Percentiles rank a stretch among this genome's conserved stretches.
phyloP scores from a whole-genome alignment of 2,888 invertebrate species.

The Candidula unifasciata region DNA sequence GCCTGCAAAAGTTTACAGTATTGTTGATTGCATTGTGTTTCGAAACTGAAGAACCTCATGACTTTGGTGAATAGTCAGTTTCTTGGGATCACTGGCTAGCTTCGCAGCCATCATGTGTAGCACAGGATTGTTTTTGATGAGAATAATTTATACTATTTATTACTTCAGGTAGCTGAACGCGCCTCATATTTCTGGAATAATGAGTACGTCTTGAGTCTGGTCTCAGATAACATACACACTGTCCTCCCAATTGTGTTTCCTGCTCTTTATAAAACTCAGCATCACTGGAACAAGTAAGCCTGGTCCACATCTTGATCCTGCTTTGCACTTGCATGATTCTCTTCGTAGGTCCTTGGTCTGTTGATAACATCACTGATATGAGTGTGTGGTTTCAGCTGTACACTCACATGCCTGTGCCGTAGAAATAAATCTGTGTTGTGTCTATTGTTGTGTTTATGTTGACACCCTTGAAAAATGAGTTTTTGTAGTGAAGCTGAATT shows the following conservation, averaged over 20 bases:
- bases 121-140: not conserved
- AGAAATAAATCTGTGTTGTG: not conserved
- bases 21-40: too few species aligned
- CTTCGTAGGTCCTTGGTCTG: not conserved
- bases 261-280: constrained; percentile 97
- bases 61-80: too few species aligned
- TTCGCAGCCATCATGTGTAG: too few species aligned
- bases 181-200: constrained; percentile 99
- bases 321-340: constrained; percentile 23
- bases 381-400: constrained; percentile 16
- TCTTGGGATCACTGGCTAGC: too few species aligned
- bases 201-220: constrained; percentile 99
- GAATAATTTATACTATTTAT: not conserved
- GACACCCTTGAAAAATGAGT: not conserved
- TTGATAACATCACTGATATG: not conserved
- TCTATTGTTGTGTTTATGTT: not conserved
- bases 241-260: constrained; percentile 99
- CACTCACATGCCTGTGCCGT: constrained; percentile 6
- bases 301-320: not conserved
- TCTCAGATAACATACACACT: constrained; percentile 98
- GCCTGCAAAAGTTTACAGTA: too few species aligned
- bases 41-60: too few species aligned
- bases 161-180: constrained; percentile 94
- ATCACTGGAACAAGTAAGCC: constrained; percentile 96
- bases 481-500: too few species aligned